phyloP scores from a whole-genome alignment of 2,888 invertebrate genomes.

The Platerodrilus igneus region DNA sequence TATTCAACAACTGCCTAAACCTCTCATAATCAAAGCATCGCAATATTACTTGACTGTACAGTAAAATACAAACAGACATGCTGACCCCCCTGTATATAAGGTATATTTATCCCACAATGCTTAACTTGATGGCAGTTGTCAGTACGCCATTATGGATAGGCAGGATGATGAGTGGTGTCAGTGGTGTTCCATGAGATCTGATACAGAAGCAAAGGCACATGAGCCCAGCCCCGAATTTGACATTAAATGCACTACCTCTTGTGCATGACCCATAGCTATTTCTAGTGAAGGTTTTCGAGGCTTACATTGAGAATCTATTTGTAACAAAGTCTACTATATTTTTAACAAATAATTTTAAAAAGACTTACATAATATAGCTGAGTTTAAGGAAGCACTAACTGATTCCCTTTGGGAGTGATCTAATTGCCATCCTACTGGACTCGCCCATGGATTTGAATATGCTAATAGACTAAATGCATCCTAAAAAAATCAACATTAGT shows the following conservation, averaged over 20 bases:
- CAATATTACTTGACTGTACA: constrained; percentile 18
- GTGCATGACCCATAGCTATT: constrained; percentile 86
- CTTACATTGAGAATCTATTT: constrained; percentile 84
- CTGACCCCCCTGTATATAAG: constrained; percentile 8
- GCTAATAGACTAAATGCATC: constrained; percentile 97
- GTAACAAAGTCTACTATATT: constrained; percentile 13
- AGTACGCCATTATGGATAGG: constrained; percentile 28
- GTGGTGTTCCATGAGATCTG: constrained; percentile 58
- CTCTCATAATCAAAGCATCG: constrained; percentile 21
- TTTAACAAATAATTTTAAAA: constrained; percentile 5
- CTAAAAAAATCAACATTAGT: too few species aligned
- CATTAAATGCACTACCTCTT: constrained; percentile 85
- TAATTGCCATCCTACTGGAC: constrained; percentile 94
- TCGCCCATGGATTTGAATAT: constrained; percentile 96
- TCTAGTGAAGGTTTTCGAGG: constrained; percentile 89
- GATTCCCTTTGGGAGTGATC: constrained; percentile 92
- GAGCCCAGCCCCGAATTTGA: constrained; percentile 84
- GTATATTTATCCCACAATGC: constrained; percentile 10
- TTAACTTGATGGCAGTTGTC: constrained; percentile 26
- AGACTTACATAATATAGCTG: constrained; percentile 86
- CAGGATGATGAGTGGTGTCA: constrained; percentile 27
- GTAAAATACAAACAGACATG: constrained; percentile 20
- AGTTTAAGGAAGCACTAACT: constrained; percentile 93
- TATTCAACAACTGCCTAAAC: too few species aligned
- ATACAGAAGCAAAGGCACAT: constrained; percentile 91